Evolutionary conservation across 2,113 vertebrate genomes (phyloP), one percentile per base, ranked within the genome.

Genomic region (Ptychochromis oligacanthus): DNA sequence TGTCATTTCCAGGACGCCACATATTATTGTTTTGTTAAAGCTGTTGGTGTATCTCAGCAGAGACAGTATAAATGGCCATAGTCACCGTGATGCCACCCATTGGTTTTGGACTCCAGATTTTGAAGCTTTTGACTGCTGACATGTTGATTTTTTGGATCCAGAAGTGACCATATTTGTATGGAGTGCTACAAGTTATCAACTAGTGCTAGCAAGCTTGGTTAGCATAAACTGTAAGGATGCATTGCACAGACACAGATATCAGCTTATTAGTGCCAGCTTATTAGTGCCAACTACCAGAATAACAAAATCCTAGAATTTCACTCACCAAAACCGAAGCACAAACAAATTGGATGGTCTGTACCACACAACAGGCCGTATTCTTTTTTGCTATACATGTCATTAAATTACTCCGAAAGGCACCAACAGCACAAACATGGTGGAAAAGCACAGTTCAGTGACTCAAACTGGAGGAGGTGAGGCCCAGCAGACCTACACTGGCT

Each of bases 391-490:
- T 31, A 31, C 28, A 31, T 2, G 28, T 4, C 28, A 31, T 31
- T 31, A 31, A 31, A 31, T 31, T 31, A 31, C 28, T 31, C 40
- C 13, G 43, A 65, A 43, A 65, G 24, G 40, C 62, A 43, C 36
- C 8, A n/a, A 65, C 17, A 49, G 0, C 9, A 70, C 9, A 0
- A 70, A 70, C 46, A 49, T 49, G 15, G 22, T 49, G 15, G 26
- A 3, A 14, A 67, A 5, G 22, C 46, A 6, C 2, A 46, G 22
- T 49, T 49, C 64, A 49, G 40, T 28, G 40, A 70, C 8, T 46
- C 0, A 43, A 40, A 38, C 24, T 43, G 43, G 7, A 14, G 13
- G 4, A 65, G 38, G 1, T 22, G 0, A 0, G 43, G 62, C 2
- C 0, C 43, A 65, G n/a, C 62, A 3, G 7, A 65, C 62, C 40